These are phyloP conservation scores for Lerista edwardsae DNA, from an alignment of 2,797 vertebrate genomes.

Conservation along the genomic window DNA sequence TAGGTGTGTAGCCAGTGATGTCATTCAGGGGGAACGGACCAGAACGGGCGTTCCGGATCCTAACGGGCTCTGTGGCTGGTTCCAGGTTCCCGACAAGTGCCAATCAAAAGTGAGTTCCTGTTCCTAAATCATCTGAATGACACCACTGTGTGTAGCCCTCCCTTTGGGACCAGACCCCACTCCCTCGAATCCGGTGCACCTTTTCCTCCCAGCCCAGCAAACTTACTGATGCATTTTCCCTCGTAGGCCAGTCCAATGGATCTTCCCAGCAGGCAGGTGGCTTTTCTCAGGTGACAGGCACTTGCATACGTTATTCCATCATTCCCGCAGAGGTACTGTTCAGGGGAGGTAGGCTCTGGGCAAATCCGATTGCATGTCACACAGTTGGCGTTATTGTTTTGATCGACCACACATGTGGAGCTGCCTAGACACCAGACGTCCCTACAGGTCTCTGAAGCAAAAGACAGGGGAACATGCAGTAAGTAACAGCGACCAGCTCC, in stretches of 20 bases:
- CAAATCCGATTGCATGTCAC: constrained; percentile 97
- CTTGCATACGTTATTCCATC: constrained; percentile 95
- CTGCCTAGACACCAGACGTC: constrained; percentile 94
- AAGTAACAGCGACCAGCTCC: constrained; percentile 27
- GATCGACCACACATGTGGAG: constrained; percentile 96
- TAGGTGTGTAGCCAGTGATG: neutral
- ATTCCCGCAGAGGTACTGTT: constrained; percentile 97
- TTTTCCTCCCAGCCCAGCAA: constrained; percentile 31
- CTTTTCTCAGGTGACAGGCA: constrained; percentile 95
- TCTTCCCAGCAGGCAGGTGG: constrained; percentile 94
- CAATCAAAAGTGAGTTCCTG: too few relatives aligned
- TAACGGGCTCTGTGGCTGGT: too few relatives aligned
- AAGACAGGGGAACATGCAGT: constrained; percentile 36
- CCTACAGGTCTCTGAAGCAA: constrained; percentile 91
- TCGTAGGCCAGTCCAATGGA: constrained; percentile 97
- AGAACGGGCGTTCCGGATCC: too few relatives aligned
- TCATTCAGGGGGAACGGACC: too few relatives aligned
- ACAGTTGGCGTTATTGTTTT: constrained; percentile 98
- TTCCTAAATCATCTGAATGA: too few relatives aligned
- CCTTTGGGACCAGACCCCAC: neutral
- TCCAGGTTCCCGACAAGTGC: too few relatives aligned
- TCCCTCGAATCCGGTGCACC: neutral
- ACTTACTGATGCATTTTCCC: constrained; percentile 98
- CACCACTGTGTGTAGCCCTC: neutral
- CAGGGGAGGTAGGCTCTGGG: constrained; percentile 90